These are phyloP conservation scores for Agrenia bidenticulata DNA, from an alignment of 2,888 invertebrate species.

Conservation along the genomic window DNA sequence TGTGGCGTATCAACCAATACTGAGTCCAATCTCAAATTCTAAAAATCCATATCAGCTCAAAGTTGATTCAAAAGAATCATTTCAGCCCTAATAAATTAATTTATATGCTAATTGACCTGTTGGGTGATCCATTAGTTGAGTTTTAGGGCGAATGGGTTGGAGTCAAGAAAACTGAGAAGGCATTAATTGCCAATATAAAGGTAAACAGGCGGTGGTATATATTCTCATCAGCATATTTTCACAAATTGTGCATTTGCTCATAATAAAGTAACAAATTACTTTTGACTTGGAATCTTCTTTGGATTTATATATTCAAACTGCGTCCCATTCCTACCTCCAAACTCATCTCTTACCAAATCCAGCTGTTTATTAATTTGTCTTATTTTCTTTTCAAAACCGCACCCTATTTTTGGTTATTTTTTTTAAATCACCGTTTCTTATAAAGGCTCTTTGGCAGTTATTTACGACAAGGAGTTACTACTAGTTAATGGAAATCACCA, in stretches of 20 bases:
- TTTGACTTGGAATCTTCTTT: slow-evolving; percentile 6
- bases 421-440: too few relatives aligned
- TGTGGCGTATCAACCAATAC: too few relatives aligned
- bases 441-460: too few relatives aligned
- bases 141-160: slow-evolving; percentile 7
- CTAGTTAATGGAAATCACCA: too few relatives aligned
- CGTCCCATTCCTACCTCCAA: background rate
- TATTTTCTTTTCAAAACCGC: slow-evolving; percentile 12
- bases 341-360: slow-evolving; percentile 15
- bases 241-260: slow-evolving; percentile 11
- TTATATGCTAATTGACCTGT: too few relatives aligned
- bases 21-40: too few relatives aligned
- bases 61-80: too few relatives aligned
- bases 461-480: too few relatives aligned
- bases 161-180: slow-evolving; percentile 10
- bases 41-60: too few relatives aligned
- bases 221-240: too few relatives aligned
- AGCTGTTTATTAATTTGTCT: slow-evolving; percentile 18
- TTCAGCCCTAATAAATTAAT: too few relatives aligned
- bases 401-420: slow-evolving; percentile 11
- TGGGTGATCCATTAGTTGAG: too few relatives aligned
- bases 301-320: slow-evolving; percentile 14
- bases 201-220: slow-evolving; percentile 2
- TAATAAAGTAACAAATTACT: slow-evolving; percentile 14
- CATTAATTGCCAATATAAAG: slow-evolving; percentile 17